Evolutionary conservation across 2,888 invertebrate species (phyloP), one percentile per base, ranked within the genome.

Genomic region (Tortrix viridana): DNA sequence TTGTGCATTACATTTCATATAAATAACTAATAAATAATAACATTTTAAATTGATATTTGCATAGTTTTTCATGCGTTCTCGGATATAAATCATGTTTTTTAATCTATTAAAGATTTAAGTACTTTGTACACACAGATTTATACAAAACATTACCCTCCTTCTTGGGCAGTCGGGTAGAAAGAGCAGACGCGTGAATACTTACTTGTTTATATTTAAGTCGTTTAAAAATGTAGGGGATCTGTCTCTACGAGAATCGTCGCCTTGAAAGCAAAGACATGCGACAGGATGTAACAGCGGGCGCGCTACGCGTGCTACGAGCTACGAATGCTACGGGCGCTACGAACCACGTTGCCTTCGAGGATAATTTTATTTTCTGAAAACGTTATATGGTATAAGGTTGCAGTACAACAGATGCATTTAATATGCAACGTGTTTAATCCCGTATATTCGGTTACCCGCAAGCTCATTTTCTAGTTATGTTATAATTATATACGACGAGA

Each of bases 271-370:
- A 73, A 74, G 71, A 72, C 75, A 73, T 74, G 69, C 71, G 71
- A 73, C 84, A 84, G 89, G 90, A 89, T 81, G 82, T 78, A 81
- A 77, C 89, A 89, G 87, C 82, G 74, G 81, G 76, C 63, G 65
- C 65, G 65, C 69, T 71, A 73, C 75, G 72, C 69, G 68, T 72
- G 65, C 70, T 67, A 65, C 67, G 65, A 14, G 62, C 65, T 62
- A 59, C 50, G 60, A 56, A 60, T 63, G 65, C 66, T 59, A 65
- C 46, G 56, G 57, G 60, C 55, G 63, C 65, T 60, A 60, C 57
- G 60, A 61, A 55, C 62, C 60, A 59, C 65, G 60, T 50, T 23
- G 53, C 57, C 32, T 32, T 48, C 20, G 9, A 43, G 32, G 14
- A 32, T 32, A 19, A 20, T 44, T 49, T 38, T 56, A 47, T 23